phyloP scores from a whole-genome alignment of 2,888 invertebrate genomes.

The Ctena decussata region DNA sequence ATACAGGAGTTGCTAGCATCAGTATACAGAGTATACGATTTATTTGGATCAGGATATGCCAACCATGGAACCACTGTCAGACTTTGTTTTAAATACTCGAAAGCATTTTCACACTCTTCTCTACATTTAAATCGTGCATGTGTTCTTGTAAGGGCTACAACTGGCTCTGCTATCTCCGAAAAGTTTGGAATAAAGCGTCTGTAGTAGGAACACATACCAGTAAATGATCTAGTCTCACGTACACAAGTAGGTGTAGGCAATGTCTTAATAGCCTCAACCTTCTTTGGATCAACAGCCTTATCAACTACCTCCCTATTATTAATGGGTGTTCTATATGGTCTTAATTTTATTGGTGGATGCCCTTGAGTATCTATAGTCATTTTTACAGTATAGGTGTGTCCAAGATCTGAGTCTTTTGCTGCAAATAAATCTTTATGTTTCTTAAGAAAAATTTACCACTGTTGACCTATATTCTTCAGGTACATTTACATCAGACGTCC shows the following conservation, averaged over 20 bases:
- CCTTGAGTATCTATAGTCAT: neutral
- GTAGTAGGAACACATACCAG: constrained; percentile 51
- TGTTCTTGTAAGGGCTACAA: constrained; percentile 43
- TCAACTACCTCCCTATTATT: too few relatives aligned
- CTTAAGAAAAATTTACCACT: too few relatives aligned
- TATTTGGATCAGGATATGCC: constrained; percentile 31
- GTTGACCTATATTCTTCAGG: too few relatives aligned
- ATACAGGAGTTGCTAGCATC: constrained; percentile 14
- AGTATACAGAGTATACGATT: constrained; percentile 42
- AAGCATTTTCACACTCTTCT: constrained; percentile 17
- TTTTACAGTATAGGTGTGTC: neutral
- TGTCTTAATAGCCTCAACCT: neutral
- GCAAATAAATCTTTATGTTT: too few relatives aligned
- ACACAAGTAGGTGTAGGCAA: constrained; percentile 24
- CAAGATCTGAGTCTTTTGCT: too few relatives aligned
- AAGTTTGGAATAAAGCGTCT: constrained; percentile 47
- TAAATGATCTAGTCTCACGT: constrained; percentile 34
- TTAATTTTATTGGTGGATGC: constrained; percentile 14
- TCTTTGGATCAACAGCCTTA: neutral
- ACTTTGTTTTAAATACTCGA: constrained; percentile 32
- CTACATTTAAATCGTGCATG: constrained; percentile 43
- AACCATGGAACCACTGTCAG: constrained; percentile 29
- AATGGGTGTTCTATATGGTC: too few relatives aligned
- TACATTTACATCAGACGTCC: too few relatives aligned
- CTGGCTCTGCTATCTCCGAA: constrained; percentile 37